Percentiles rank a stretch among this genome's conserved stretches.
Evolutionary conservation across 1,140 invertebrate species (phyloP).

Genomic region (Littorina saxatilis): DNA sequence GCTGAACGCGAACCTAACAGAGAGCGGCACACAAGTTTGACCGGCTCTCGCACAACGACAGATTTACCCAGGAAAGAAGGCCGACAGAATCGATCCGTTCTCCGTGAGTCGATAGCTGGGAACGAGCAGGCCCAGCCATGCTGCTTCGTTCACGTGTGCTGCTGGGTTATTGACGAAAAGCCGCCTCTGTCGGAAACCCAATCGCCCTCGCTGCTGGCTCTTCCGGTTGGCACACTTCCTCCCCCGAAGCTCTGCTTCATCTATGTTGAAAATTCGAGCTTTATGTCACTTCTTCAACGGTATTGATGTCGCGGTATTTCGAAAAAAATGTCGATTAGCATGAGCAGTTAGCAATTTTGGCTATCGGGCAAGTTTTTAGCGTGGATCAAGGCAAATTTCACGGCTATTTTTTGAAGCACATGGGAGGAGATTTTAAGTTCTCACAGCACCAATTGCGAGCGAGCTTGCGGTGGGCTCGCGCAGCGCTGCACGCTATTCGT

Average conservation of each 20-base stretch:
- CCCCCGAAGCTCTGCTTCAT: background rate
- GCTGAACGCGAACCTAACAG: conserved; percentile 6
- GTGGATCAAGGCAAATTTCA: background rate
- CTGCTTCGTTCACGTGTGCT: background rate
- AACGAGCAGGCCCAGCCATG: background rate
- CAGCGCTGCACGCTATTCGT: conserved; percentile 75
- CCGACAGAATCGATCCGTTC: conserved; percentile 27
- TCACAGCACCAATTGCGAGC: conserved; percentile 73
- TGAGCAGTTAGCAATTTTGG: no score
- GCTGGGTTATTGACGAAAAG: conserved; percentile 30
- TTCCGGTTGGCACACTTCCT: conserved; percentile 7
- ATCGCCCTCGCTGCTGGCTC: conserved; percentile 17
- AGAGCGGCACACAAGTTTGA: conserved; percentile 23
- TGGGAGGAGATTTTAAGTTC: conserved; percentile 33
- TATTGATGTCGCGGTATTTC: no score
- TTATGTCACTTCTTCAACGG: no score
- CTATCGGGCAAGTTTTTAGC: no score
- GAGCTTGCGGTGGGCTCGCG: conserved; percentile 47
- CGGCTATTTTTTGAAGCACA: background rate
- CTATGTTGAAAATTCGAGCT: no score
- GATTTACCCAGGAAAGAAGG: conserved; percentile 33
- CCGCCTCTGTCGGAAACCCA: conserved; percentile 29
- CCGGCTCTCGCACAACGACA: background rate
- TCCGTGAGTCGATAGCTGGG: background rate
- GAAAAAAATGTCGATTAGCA: no score